Conservation (phyloP, 2,888 invertebrate genomes). For the Harmothoe impar region DNA sequence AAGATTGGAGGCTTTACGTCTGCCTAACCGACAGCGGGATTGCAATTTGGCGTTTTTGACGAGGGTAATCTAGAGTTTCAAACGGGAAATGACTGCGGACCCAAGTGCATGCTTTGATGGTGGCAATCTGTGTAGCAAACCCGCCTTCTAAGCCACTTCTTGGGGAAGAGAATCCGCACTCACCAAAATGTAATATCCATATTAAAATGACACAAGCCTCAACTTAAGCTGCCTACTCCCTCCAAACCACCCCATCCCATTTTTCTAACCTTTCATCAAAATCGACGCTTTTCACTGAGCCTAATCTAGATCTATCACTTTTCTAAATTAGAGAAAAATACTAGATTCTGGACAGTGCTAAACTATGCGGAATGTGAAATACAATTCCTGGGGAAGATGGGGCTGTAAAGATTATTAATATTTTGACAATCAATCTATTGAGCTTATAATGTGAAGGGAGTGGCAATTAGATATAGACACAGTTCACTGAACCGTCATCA, state of each 20-base stretch:
- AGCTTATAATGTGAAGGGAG: too few species aligned
- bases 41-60: slow-evolving; percentile 41
- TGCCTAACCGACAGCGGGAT: slow-evolving; percentile 21
- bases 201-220: slow-evolving; percentile 6
- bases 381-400: too few species aligned
- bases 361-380: too few species aligned
- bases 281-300: not conserved
- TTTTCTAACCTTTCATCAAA: not conserved
- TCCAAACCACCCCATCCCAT: not conserved
- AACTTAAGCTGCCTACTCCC: not conserved
- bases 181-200: slow-evolving; percentile 44
- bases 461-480: too few species aligned
- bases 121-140: not conserved
- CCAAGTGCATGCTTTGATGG: not conserved
- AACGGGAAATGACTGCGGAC: slow-evolving; percentile 14
- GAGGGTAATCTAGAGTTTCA: slow-evolving; percentile 32
- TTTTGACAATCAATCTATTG: too few species aligned
- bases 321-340: not conserved
- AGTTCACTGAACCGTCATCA: too few species aligned
- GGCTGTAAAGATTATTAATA: too few species aligned
- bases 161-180: not conserved
- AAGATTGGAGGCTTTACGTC: slow-evolving; percentile 20
- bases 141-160: not conserved
- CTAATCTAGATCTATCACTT: not conserved
- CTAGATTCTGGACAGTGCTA: not conserved